Evolutionary conservation across 2,888 invertebrate species (phyloP).

Genomic region (Hipparchia sbordonii): DNA sequence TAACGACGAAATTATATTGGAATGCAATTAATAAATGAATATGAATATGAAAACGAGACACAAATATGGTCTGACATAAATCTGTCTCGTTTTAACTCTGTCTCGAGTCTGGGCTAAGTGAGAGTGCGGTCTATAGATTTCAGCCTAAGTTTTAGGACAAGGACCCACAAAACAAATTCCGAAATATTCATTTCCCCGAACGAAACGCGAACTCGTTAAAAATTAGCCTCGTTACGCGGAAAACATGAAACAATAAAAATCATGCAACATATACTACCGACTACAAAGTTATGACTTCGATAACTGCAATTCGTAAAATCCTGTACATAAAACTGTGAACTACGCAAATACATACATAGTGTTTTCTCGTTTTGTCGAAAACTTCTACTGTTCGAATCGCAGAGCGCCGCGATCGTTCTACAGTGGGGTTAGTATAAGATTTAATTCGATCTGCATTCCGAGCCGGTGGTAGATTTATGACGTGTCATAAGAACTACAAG

Average conservation of each 20-base stretch:
- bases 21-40: too few relatives aligned
- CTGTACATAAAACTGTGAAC: conserved; percentile 21
- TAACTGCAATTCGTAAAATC: conserved; percentile 8
- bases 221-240: background rate
- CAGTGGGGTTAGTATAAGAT: too few relatives aligned
- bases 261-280: background rate
- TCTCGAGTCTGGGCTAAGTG: too few relatives aligned
- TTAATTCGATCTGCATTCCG: too few relatives aligned
- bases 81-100: too few relatives aligned
- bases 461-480: too few relatives aligned
- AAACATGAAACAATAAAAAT: conserved; percentile 8
- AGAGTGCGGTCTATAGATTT: too few relatives aligned
- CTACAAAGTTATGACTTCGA: conserved; percentile 14
- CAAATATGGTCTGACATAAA: too few relatives aligned
- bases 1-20: too few relatives aligned
- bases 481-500: too few relatives aligned
- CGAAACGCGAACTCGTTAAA: background rate
- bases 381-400: background rate
- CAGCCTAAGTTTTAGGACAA: too few relatives aligned
- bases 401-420: background rate
- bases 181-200: background rate
- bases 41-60: too few relatives aligned
- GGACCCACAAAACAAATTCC: background rate
- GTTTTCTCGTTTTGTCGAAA: conserved; percentile 7
- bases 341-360: background rate